These are phyloP conservation scores for Atlantisia rogersi DNA, from an alignment of 2,113 vertebrate genomes.

Conservation along the genomic window DNA sequence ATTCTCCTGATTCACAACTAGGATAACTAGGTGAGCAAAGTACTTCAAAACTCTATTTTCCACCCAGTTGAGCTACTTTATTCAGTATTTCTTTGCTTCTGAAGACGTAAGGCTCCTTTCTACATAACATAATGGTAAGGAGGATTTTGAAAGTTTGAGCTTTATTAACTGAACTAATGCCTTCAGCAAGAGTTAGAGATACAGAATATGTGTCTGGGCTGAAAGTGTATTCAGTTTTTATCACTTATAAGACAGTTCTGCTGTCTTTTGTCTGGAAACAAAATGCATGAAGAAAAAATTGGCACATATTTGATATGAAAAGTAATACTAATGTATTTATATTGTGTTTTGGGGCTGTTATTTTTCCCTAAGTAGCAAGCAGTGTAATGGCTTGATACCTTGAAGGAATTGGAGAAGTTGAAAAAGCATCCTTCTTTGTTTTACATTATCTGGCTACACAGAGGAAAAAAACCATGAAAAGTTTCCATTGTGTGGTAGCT, in stretches of 20 bases:
- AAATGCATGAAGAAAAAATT: not conserved
- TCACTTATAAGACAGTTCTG: not conserved
- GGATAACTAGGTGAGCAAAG: not conserved
- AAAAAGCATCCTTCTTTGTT: conserved; percentile 1
- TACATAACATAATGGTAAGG: not conserved
- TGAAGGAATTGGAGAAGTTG: conserved; percentile 6
- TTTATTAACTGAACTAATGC: conserved; percentile 7
- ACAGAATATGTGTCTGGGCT: not conserved
- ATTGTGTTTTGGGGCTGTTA: not conserved
- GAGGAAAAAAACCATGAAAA: not conserved
- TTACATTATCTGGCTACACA: conserved; percentile 1
- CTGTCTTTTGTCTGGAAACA: conserved; percentile 29
- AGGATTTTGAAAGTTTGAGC: not conserved
- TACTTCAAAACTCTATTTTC: not conserved
- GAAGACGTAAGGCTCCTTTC: not conserved
- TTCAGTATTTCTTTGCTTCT: not conserved
- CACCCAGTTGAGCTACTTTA: not conserved
- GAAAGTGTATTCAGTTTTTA: conserved; percentile 3
- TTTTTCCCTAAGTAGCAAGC: not conserved
- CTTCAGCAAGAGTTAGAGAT: not conserved
- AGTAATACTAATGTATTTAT: not conserved
- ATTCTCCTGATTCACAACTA: not conserved
- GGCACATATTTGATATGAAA: not conserved
- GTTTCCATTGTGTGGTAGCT: not conserved
- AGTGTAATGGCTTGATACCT: not conserved